A percentile compares a stretch with the other conserved stretches of the same genome.
phyloP scores from a whole-genome alignment of 1,140 invertebrate species.

The Bombyx mori region ASM3026992v2 NC_085113.1:4255001-4255500 shows the following conservation, averaged over 20 bases:
- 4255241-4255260: conserved; percentile 25
- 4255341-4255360: too few relatives aligned
- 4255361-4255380: too few relatives aligned
- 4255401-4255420: too few relatives aligned
- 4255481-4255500: conserved; percentile 34
- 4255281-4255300: too few relatives aligned
- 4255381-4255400: too few relatives aligned
- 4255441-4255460: neutral
- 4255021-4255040: conserved; percentile 38
- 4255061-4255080: conserved; percentile 62
- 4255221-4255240: conserved; percentile 54
- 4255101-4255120: conserved; percentile 65
- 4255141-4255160: conserved; percentile 61
- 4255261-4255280: too few relatives aligned
- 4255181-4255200: conserved; percentile 65
- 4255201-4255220: conserved; percentile 53
- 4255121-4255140: conserved; percentile 53
- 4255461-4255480: conserved; percentile 22
- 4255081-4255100: conserved; percentile 63
- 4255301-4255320: too few relatives aligned
- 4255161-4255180: conserved; percentile 56
- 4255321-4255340: too few relatives aligned
- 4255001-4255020: conserved; percentile 31
- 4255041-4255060: conserved; percentile 50
- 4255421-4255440: too few relatives aligned